Base-by-base conservation (phyloP, 2,888 invertebrate genomes). In the Gymnosoma rotundatum region DNA sequence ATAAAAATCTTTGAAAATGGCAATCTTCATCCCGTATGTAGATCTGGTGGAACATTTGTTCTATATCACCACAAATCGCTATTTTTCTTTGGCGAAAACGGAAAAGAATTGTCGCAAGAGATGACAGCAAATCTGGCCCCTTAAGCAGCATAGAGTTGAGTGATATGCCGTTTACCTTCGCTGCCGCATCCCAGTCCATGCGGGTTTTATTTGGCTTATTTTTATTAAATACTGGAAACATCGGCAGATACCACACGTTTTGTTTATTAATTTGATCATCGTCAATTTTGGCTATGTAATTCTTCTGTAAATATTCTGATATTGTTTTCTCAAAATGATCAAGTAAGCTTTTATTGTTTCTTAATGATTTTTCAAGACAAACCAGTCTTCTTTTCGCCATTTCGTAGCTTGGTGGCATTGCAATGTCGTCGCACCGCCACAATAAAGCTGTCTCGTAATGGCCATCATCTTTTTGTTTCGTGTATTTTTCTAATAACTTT, bases 21-120 rank as follows among this genome's bases (percentile, higher is more conserved):
- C 25, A 25, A 25, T 25, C 25, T 25, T 25, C 25, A 21, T 61
- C 25, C 7, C 78, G 45, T 54, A 80, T 67, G 18, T 60, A 45
- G 14, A 91, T 72, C 21, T 70, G 63, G 58, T 79, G 79, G 14
- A 70, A 63, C 63, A 78, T 78, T 38, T 78, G 50, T 52, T 78
- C 50, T 32, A 78, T 78, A 56, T 78, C 58, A 18, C 56, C 50
- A 48, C 66, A 60, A 10, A 61, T 85, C 1, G 89, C 91, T 6
- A 90, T 76, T 63, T 56, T 80, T 54, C 87, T 76, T 86, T 89
- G 88, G 12, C 91, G 80, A 83, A 92, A 92, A 0, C 89, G 87
- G 82, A 90, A 86, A 56, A 91, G 75, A 0, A 91, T 89, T 5
- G 89, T 89, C 0, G 88, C 78, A 38, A 92, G 78, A 5, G 90